Evolutionary conservation across 23 tunicate genomes (phyloP).

Genomic region (Clavelina lepadiformis): DNA sequence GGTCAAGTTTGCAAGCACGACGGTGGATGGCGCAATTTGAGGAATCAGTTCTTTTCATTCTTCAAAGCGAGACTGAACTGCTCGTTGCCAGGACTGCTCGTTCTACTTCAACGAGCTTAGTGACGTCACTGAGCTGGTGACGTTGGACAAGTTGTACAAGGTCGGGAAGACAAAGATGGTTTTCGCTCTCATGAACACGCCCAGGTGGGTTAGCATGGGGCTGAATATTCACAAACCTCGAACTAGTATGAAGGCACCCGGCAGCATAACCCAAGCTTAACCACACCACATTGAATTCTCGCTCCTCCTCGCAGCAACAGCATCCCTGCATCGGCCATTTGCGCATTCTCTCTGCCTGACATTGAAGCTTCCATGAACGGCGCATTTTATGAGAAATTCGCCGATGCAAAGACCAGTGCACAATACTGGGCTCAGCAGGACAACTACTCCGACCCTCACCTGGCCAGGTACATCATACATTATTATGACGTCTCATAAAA

Average conservation of each 20-base stretch:
- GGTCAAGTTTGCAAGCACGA: conserved; percentile 73
- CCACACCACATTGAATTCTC: no score
- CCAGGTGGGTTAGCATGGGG: conserved; percentile 58
- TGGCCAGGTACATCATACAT: conserved; percentile 32
- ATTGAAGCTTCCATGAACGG: conserved; percentile 51
- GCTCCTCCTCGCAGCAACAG: conserved; percentile 51
- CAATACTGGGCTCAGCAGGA: conserved; percentile 34
- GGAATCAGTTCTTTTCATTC: conserved; percentile 58
- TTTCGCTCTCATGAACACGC: conserved; percentile 69
- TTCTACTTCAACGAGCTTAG: conserved; percentile 69
- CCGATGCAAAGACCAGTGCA: background rate
- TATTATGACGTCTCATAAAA: no score
- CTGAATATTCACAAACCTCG: background rate
- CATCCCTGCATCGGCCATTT: conserved; percentile 70
- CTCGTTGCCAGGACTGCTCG: conserved; percentile 72
- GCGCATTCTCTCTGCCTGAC: conserved; percentile 50
- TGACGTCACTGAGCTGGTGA: conserved; percentile 49
- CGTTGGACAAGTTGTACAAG: conserved; percentile 18
- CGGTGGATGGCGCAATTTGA: conserved; percentile 41
- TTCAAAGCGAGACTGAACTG: conserved; percentile 74
- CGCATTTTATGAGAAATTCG: conserved; percentile 26
- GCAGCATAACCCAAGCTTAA: no score
- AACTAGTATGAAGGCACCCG: no score
- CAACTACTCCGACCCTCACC: conserved; percentile 34
- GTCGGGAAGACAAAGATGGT: conserved; percentile 19